Evolutionary conservation across 2,888 invertebrate species (phyloP).

Genomic region (Hermaeophaga mercurialis): DNA sequence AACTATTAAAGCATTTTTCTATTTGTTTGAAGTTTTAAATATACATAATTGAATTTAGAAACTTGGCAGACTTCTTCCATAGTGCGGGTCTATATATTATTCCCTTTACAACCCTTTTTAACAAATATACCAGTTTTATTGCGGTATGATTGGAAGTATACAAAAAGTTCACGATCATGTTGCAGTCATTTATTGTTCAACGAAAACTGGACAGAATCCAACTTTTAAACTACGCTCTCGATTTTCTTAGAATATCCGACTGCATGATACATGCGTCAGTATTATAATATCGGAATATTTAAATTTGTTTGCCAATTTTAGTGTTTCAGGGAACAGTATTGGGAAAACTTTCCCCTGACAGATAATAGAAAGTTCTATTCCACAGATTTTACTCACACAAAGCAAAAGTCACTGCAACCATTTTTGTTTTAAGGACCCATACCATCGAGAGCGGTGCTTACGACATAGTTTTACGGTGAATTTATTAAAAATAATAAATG

Average conservation of each 20-base stretch:
- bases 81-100: too few relatives aligned
- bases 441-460: too few relatives aligned
- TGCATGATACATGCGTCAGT: conserved; percentile 4
- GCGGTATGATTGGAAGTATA: background rate
- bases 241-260: background rate
- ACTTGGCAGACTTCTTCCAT: background rate
- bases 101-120: background rate
- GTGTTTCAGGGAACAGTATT: background rate
- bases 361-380: background rate
- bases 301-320: conserved; percentile 11
- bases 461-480: too few relatives aligned
- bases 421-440: too few relatives aligned
- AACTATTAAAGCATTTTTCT: too few relatives aligned
- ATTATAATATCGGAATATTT: conserved; percentile 11
- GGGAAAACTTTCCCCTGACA: background rate
- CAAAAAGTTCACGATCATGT: conserved; percentile 9
- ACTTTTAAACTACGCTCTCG: conserved; percentile 2
- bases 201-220: conserved; percentile 7
- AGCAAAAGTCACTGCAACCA: too few relatives aligned
- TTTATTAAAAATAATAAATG: too few relatives aligned
- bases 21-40: background rate
- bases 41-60: background rate
- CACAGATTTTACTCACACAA: too few relatives aligned
- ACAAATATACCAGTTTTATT: background rate
- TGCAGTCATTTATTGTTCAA: conserved; percentile 8